Percentiles rank a stretch among this genome's conserved stretches.
phyloP scores from a whole-genome alignment of 2,888 invertebrate species.

The Leptogaster cylindrica region DNA sequence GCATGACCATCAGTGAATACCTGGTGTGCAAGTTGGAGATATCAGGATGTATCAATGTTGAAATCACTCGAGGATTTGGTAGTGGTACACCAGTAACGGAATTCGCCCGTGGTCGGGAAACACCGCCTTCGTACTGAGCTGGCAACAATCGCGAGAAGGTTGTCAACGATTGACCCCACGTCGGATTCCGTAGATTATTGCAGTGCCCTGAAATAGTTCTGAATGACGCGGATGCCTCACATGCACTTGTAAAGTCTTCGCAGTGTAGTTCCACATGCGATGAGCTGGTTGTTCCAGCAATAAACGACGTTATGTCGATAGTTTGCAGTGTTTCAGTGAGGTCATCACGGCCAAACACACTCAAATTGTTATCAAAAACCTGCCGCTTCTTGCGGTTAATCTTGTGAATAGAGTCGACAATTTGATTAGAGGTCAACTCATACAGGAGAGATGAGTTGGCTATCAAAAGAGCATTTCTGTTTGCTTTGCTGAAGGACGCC shows the following conservation, averaged over 20 bases:
- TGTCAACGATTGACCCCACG: constrained; percentile 81
- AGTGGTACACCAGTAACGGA: constrained; percentile 78
- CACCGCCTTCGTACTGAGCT: constrained; percentile 87
- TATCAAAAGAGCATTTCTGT: constrained; percentile 78
- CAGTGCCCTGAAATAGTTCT: constrained; percentile 81
- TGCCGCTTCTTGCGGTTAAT: constrained; percentile 73
- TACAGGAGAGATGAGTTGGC: constrained; percentile 87
- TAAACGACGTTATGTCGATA: constrained; percentile 76
- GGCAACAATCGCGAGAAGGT: constrained; percentile 85
- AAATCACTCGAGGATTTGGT: constrained; percentile 86
- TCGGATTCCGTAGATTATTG: constrained; percentile 84
- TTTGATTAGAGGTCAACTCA: constrained; percentile 86
- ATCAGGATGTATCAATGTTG: constrained; percentile 88
- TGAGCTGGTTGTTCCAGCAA: constrained; percentile 67
- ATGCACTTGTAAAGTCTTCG: constrained; percentile 72
- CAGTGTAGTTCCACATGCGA: constrained; percentile 72
- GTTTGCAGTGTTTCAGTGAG: constrained; percentile 79
- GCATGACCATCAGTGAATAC: constrained; percentile 93
- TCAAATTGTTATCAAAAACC: constrained; percentile 71
- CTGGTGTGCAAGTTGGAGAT: constrained; percentile 87
- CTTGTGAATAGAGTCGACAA: constrained; percentile 70
- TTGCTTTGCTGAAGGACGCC: constrained; percentile 89
- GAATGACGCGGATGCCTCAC: constrained; percentile 75
- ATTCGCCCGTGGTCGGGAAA: constrained; percentile 77
- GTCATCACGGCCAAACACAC: constrained; percentile 66